Conservation (phyloP, 1,140 invertebrate genomes). For the Chymomyza costata region DNA sequence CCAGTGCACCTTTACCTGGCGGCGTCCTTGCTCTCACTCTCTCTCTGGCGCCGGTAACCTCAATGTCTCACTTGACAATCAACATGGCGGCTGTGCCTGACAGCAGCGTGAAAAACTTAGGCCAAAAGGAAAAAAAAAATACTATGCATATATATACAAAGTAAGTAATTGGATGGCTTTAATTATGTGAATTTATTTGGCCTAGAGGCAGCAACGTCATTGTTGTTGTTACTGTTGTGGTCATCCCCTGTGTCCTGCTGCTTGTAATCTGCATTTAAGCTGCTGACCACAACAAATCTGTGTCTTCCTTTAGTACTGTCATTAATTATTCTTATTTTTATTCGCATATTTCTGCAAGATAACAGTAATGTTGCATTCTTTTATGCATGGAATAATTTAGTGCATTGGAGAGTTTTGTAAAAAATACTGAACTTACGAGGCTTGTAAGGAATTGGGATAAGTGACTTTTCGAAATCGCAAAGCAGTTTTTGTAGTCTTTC, state of each 20-base stretch:
- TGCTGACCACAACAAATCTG: constrained; percentile 9
- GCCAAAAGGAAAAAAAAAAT: constrained; percentile 18
- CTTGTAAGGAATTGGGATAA: too few relatives aligned
- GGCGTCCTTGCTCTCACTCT: constrained; percentile 39
- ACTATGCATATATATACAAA: constrained; percentile 6
- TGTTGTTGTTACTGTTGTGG: constrained; percentile 7
- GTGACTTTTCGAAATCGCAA: too few relatives aligned
- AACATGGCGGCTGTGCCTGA: constrained; percentile 45
- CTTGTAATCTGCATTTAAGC: neutral
- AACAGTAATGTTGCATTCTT: too few relatives aligned
- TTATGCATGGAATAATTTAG: too few relatives aligned
- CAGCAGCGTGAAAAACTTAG: constrained; percentile 33
- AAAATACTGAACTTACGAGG: too few relatives aligned
- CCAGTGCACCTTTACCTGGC: constrained; percentile 40
- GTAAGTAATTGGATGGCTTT: constrained; percentile 60
- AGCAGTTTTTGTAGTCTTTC: too few relatives aligned
- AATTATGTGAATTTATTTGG: constrained; percentile 59
- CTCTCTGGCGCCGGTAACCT: constrained; percentile 27
- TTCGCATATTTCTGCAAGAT: too few relatives aligned
- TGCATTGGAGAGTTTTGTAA: too few relatives aligned
- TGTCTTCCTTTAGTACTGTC: too few relatives aligned
- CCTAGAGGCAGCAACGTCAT: constrained; percentile 1
- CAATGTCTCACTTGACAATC: constrained; percentile 47
- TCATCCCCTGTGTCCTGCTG: constrained; percentile 3
- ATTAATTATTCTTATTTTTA: too few relatives aligned